Evolutionary conservation across 2,113 vertebrate species (phyloP).

Genomic region (Dromas ardeola): DNA sequence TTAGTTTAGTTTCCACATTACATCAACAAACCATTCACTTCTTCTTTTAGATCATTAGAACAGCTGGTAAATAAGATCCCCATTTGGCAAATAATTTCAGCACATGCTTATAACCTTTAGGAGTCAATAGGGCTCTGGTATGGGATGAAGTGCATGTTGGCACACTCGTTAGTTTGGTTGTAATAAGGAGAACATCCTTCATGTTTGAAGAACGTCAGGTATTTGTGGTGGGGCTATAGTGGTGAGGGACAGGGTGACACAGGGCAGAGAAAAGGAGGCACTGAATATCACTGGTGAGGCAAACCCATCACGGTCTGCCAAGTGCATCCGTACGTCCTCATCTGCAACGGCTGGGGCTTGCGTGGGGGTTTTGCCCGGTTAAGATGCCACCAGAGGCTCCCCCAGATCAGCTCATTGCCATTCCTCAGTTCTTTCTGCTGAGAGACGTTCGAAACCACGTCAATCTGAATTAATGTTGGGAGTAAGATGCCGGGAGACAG

Average conservation of each 20-base stretch:
- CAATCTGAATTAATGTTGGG: conserved; percentile 44
- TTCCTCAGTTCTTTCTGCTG: conserved; percentile 6
- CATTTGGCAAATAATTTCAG: neutral
- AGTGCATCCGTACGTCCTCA: neutral
- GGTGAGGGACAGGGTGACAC: neutral
- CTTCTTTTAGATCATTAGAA: neutral
- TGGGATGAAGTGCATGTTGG: neutral
- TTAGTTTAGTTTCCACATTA: neutral
- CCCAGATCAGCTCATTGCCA: neutral
- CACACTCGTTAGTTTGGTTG: neutral
- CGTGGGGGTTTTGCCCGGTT: neutral
- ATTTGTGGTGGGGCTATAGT: neutral
- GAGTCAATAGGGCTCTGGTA: neutral
- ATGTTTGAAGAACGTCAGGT: neutral
- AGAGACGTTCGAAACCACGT: neutral
- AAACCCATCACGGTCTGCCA: neutral
- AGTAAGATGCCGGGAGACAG: neutral
- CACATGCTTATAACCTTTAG: neutral
- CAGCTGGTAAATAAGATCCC: neutral
- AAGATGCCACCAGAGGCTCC: conserved; percentile 8
- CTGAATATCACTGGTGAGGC: neutral
- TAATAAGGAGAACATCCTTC: neutral
- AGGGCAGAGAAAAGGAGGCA: neutral
- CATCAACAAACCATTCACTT: neutral
- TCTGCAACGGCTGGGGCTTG: fast-evolving